Evolutionary conservation across 1,140 invertebrate species (phyloP).

Genomic region (Brachionus asplanchnoidis): DNA sequence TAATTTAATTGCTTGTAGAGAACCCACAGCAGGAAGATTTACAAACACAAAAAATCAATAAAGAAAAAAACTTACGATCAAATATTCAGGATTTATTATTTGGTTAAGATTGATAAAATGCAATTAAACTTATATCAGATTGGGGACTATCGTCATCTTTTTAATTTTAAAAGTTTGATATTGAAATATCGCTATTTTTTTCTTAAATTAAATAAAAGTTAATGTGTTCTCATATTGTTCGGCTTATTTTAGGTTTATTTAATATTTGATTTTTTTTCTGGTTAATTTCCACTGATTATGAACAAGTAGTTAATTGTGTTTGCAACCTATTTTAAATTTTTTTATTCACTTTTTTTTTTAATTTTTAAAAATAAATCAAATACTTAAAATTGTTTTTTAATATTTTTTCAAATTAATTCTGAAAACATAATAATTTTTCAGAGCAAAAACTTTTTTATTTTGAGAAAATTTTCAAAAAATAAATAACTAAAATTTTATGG

Average conservation of each 20-base stretch:
- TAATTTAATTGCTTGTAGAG: neutral
- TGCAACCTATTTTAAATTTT: too few species aligned
- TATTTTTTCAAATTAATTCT: too few species aligned
- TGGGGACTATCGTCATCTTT: neutral
- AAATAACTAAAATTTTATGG: too few species aligned
- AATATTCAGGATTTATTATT: neutral
- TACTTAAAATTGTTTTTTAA: too few species aligned
- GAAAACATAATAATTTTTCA: too few species aligned
- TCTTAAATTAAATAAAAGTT: neutral
- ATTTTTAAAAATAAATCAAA: too few species aligned
- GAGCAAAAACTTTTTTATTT: too few species aligned
- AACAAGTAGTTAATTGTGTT: neutral
- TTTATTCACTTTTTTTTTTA: too few species aligned
- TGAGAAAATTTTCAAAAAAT: too few species aligned
- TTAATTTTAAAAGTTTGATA: neutral
- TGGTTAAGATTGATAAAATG: neutral
- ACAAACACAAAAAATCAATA: constrained; percentile 29
- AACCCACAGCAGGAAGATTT: neutral
- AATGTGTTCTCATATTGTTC: neutral
- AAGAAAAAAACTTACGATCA: neutral
- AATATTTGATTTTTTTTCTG: neutral
- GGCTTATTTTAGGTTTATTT: too few species aligned
- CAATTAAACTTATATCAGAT: neutral
- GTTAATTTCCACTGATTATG: neutral
- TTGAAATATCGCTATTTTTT: neutral